Base-by-base conservation (phyloP, 2,888 invertebrate species). In the Crepidodera aurea region DNA sequence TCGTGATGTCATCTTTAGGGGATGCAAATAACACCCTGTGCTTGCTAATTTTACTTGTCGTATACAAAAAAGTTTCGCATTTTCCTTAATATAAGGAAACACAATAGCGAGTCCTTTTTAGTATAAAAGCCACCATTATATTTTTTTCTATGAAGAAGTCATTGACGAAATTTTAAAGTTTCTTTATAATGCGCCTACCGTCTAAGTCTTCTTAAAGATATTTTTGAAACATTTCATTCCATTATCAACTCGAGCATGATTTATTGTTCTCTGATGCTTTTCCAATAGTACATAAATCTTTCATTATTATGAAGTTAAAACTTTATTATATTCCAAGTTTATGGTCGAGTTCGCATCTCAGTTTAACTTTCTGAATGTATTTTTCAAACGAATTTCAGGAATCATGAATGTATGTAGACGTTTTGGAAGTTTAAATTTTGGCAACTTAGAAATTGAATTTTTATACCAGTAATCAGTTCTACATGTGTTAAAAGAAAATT, bases 241-340 rank as follows among this genome's bases (percentile, higher is more conserved):
- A 61, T 44, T 61, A 61, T 61, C 55, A 51, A 56, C 34, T 34
- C 15, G 42, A 22, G 42, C 25, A 25, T 61, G 61, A 61, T 61
- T 61, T 56, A 61, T 61, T 18, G 60, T 46, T 39, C 61, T 40
- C 37, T 50, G 60, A 60, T 60, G 60, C 55, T 22, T 50, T 60
- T 51, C 60, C 61, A 61, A 59, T 59, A 54, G 50, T 54, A 53
- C 57, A 62, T 62, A 58, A 62, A 58, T 62, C 58, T 39, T 62
- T 53, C 51, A 54, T 58, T 59, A 58, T 57, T 50, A 62, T 59
- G 48, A 50, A 58, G 59, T 62, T 62, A 39, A 6, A 62, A 54
- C 58, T 62, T 59, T 57, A 62, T 62, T 48, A 59, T 62, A 62
- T 62, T 39, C 58, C 37, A 40, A 58, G 50, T 62, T 62, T 54